A percentile compares a stretch with the other conserved stretches of the same genome.
These are phyloP conservation scores for Heterodera carotae DNA, from an alignment of 1,140 invertebrate species.

Conservation along the genomic window DNA sequence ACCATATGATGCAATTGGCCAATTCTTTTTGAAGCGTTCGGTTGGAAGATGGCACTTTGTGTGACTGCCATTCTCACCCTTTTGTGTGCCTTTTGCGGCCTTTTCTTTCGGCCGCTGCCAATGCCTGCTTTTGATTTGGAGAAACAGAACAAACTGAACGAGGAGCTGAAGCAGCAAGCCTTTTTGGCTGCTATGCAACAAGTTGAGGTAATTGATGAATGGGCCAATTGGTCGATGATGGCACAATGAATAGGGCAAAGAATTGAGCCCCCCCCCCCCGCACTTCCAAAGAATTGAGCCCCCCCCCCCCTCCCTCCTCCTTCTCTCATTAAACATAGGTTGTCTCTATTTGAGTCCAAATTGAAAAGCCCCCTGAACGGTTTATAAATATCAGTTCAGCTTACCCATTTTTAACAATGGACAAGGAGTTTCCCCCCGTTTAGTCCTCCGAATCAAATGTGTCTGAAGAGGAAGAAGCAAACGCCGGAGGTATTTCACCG, in stretches of 20 bases:
- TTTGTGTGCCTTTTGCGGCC: conserved; percentile 87
- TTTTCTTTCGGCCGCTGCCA: conserved; percentile 81
- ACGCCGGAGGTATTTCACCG: conserved; percentile 24
- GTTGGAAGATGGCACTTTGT: conserved; percentile 87
- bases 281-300: no score
- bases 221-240: background rate
- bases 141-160: conserved; percentile 32
- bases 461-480: conserved; percentile 14
- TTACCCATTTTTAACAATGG: no score
- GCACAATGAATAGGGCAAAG: background rate
- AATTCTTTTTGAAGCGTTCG: conserved; percentile 72
- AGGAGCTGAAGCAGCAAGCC: conserved; percentile 44
- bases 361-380: no score
- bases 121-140: conserved; percentile 42
- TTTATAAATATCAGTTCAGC: no score
- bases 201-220: conserved; percentile 29
- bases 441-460: conserved; percentile 24
- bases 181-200: conserved; percentile 40
- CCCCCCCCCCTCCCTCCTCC: no score
- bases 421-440: no score
- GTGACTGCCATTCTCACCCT: conserved; percentile 88
- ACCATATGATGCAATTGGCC: conserved; percentile 6
- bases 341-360: no score
- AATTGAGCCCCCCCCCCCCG: no score
- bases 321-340: no score